A percentile compares a stretch with the other conserved stretches of the same genome.
Conservation (phyloP, 2,113 vertebrate genomes). For the Ursus arctos region DNA sequence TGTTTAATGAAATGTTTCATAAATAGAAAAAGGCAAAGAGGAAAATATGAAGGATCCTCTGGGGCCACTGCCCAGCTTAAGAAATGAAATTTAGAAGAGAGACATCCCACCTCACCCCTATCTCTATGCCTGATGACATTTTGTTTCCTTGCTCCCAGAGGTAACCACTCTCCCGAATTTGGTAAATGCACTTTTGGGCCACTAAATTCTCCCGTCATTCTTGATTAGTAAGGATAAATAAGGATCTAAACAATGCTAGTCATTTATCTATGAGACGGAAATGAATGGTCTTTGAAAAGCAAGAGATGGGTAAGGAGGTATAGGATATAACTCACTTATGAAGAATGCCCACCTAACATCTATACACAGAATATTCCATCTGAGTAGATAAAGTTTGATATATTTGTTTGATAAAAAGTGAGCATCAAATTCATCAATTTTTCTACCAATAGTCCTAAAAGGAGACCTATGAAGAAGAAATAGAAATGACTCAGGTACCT, state of each 20-base stretch:
- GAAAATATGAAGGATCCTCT: background rate
- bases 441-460: background rate
- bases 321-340: background rate
- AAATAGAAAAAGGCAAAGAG: background rate
- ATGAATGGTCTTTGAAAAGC: constrained; percentile 49
- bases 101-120: background rate
- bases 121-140: background rate
- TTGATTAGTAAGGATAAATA: constrained; percentile 44
- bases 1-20: background rate
- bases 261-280: background rate
- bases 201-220: constrained; percentile 25
- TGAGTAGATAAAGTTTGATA: background rate
- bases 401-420: background rate
- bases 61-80: background rate
- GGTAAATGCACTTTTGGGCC: background rate
- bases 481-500: background rate
- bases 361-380: background rate
- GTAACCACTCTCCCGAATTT: background rate
- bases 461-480: background rate
- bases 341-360: background rate
- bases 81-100: constrained; percentile 54
- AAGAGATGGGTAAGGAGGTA: background rate
- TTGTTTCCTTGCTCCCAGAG: constrained; percentile 8
- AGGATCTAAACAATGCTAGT: background rate
- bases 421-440: background rate